phyloP scores from a whole-genome alignment of 1,140 invertebrate species.

The Amyelois transitella region DNA sequence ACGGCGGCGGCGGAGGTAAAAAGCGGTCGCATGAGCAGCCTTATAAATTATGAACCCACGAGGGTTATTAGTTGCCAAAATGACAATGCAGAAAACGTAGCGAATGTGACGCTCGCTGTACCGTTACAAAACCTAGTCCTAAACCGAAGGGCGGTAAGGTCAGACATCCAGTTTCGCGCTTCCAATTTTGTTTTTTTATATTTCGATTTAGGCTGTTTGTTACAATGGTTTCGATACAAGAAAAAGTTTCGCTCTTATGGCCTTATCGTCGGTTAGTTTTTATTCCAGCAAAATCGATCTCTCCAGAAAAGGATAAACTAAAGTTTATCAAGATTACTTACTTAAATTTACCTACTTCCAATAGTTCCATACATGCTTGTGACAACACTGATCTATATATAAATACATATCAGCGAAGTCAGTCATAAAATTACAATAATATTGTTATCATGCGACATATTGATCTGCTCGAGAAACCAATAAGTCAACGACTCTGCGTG shows the following conservation, averaged over 20 bases:
- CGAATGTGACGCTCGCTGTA: conserved; percentile 45
- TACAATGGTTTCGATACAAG: conserved; percentile 20
- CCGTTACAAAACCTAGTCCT: conserved; percentile 54
- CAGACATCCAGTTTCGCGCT: conserved; percentile 42
- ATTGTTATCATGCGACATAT: conserved; percentile 46
- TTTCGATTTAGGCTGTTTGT: conserved; percentile 31
- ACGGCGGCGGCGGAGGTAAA: conserved; percentile 62
- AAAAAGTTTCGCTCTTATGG: conserved; percentile 25
- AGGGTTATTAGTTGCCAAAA: conserved; percentile 59
- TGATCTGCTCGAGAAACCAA: conserved; percentile 41
- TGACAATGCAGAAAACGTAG: conserved; percentile 34
- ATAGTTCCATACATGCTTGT: no score
- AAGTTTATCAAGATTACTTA: no score
- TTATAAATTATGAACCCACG: conserved; percentile 63
- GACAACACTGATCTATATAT: no score
- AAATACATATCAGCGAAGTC: conserved; percentile 10
- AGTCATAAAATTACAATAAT: conserved; percentile 31
- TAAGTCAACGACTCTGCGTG: conserved; percentile 52
- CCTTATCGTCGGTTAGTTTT: no score
- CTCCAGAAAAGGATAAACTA: no score
- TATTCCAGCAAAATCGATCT: no score
- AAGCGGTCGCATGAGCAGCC: conserved; percentile 60
- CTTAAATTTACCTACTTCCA: no score
- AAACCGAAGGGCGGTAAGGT: conserved; percentile 53
- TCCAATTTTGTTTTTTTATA: conserved; percentile 38